These are phyloP conservation scores for Littorina saxatilis DNA, from an alignment of 1,140 invertebrate genomes.

Conservation along the genomic window DNA sequence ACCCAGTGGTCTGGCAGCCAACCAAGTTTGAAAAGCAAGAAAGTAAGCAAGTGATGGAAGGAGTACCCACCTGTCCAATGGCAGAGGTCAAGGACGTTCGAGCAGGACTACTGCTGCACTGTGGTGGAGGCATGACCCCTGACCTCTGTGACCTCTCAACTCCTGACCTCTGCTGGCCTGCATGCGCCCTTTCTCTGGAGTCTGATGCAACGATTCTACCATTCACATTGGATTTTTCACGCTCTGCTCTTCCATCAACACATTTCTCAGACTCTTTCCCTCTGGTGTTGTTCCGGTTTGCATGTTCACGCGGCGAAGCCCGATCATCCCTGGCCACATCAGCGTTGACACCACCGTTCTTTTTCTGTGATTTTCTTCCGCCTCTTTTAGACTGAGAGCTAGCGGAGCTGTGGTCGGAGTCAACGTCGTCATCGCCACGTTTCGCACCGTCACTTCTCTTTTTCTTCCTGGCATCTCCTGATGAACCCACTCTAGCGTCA, in stretches of 20 bases:
- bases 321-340: not conserved
- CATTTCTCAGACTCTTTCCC: not conserved
- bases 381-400: not conserved
- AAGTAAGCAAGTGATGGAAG: no score
- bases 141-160: constrained; percentile 4
- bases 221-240: no score
- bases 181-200: no score
- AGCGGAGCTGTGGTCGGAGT: not conserved
- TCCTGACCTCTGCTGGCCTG: not conserved
- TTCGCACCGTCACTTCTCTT: not conserved
- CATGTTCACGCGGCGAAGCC: not conserved
- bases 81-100: constrained; percentile 13
- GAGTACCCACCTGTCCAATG: constrained; percentile 36
- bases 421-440: not conserved
- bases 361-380: not conserved
- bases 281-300: not conserved
- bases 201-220: no score
- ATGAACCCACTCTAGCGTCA: no score
- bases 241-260: no score
- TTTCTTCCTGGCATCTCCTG: no score
- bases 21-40: no score
- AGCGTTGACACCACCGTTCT: no score
- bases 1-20: no score
- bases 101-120: constrained; percentile 27
- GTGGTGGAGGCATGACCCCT: constrained; percentile 14